A percentile compares a stretch with the other conserved stretches of the same genome.
Evolutionary conservation across 2,797 vertebrate species (phyloP).

Genomic region (Euphonia xanthogaster): DNA sequence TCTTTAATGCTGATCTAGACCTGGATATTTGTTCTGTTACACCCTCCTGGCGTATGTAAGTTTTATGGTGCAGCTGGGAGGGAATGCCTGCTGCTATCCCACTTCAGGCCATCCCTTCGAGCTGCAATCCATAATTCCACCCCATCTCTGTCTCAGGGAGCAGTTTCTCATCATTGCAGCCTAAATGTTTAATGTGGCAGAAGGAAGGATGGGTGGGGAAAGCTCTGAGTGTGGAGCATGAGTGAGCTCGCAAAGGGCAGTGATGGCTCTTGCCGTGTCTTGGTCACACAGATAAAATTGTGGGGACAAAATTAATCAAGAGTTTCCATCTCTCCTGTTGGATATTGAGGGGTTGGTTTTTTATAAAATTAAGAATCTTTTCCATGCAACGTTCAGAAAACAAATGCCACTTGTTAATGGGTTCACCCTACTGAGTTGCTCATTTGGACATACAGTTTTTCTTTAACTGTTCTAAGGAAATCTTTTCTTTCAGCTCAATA

Average conservation of each 20-base stretch:
- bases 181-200: conserved; percentile 52
- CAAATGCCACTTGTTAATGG: neutral
- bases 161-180: conserved; percentile 26
- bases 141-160: neutral
- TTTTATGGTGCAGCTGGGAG: neutral
- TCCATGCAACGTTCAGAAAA: neutral
- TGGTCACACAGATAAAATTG: neutral
- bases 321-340: neutral
- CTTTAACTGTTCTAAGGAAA: neutral
- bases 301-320: neutral
- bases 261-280: neutral
- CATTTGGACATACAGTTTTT: neutral
- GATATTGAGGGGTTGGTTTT: rapidly evolving
- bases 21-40: neutral
- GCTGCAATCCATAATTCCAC: neutral
- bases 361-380: neutral
- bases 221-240: neutral
- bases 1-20: neutral
- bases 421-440: neutral
- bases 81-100: neutral
- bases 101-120: neutral
- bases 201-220: neutral
- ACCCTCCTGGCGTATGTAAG: neutral
- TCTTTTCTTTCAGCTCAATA: neutral
- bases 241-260: neutral